A percentile compares a stretch with the other conserved stretches of the same genome.
Conservation (phyloP, 2,113 vertebrate species). For the Ivindomyrus marchei region DNA sequence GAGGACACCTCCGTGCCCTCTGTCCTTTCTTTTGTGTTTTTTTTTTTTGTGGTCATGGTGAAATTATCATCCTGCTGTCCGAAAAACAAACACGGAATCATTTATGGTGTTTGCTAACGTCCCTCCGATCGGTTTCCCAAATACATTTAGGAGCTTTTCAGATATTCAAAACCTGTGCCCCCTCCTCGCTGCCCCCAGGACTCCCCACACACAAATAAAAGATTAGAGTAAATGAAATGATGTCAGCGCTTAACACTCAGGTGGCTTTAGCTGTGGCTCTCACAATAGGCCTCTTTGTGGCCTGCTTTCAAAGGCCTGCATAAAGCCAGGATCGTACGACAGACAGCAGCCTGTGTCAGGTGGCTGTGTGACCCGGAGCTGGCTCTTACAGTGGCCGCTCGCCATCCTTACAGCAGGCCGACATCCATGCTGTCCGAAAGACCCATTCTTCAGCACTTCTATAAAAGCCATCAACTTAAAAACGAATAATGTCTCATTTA, state of each 20-base stretch:
- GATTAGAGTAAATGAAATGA: conserved; percentile 19
- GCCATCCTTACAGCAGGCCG: neutral
- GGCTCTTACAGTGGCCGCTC: neutral
- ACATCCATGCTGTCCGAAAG: neutral
- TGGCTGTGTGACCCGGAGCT: neutral
- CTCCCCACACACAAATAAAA: conserved; percentile 19
- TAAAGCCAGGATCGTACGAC: neutral
- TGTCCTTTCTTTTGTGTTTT: neutral
- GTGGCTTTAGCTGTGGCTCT: conserved; percentile 3
- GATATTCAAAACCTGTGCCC: neutral
- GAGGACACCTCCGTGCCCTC: neutral
- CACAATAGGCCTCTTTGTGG: neutral
- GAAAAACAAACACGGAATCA: neutral
- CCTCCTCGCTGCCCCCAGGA: neutral
- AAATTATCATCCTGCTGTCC: neutral
- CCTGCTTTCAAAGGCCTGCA: neutral
- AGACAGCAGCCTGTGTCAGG: neutral
- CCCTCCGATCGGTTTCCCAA: neutral
- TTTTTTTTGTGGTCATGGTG: neutral
- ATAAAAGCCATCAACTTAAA: neutral
- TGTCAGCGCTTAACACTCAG: conserved; percentile 25
- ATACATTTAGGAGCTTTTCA: neutral
- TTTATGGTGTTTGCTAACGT: neutral
- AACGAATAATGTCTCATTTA: neutral
- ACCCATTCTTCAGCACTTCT: neutral